Evolutionary conservation across 2,888 invertebrate genomes (phyloP).

Genomic region (Pediacus dermestoides): DNA sequence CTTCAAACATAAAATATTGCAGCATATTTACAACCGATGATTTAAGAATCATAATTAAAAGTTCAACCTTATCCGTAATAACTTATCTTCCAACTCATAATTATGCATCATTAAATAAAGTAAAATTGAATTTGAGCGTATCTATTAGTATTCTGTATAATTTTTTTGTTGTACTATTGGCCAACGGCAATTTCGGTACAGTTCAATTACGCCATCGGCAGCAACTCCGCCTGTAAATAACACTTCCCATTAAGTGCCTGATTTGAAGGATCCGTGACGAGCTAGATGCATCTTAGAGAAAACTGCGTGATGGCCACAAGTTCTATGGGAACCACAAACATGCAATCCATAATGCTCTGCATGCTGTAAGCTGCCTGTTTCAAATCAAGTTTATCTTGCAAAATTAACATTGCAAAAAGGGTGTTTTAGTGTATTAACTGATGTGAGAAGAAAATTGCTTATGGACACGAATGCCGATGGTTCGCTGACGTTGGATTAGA

Average conservation of each 20-base stretch:
- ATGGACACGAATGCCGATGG: conserved; percentile 13
- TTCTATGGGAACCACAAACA: conserved; percentile 5
- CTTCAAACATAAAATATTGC: too few species aligned
- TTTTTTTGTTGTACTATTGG: conserved; percentile 4
- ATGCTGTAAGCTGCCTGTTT: background rate
- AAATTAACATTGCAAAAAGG: conserved; percentile 8
- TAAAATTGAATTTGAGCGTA: conserved; percentile 5
- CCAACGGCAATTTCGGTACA: conserved; percentile 5
- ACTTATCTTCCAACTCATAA: conserved; percentile 1
- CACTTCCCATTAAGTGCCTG: conserved; percentile 3
- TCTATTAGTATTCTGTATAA: background rate
- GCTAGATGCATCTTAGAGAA: conserved; percentile 10
- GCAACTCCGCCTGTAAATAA: conserved; percentile 5
- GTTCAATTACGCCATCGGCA: conserved; percentile 6
- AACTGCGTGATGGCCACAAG: conserved; percentile 8
- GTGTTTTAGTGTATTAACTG: conserved; percentile 3
- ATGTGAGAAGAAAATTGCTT: conserved; percentile 16
- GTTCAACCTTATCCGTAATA: conserved; percentile 1
- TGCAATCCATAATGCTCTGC: too few species aligned
- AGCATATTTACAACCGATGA: too few species aligned
- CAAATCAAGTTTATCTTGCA: background rate
- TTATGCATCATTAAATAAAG: conserved; percentile 4
- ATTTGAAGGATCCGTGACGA: conserved; percentile 9
- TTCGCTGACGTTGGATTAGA: too few species aligned
- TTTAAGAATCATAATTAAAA: conserved; percentile 3